A percentile compares a stretch with the other conserved stretches of the same genome.
Evolutionary conservation across 2,888 invertebrate species (phyloP).

Genomic region (Synergus laeviventris): DNA sequence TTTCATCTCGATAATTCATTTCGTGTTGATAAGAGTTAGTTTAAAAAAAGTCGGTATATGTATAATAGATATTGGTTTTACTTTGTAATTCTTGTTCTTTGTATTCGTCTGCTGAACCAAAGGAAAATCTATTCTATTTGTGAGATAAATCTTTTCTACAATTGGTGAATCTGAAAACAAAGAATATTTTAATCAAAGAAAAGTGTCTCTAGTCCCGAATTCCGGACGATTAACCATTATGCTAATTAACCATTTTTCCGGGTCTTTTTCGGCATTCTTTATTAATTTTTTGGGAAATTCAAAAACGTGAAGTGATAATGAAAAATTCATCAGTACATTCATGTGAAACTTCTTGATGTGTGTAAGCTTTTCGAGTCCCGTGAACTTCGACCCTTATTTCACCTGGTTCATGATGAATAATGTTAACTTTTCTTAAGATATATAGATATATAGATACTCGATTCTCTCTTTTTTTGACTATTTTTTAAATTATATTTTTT

Average conservation of each 20-base stretch:
- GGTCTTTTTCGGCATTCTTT: no score
- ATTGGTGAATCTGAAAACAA: neutral
- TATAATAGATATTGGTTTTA: neutral
- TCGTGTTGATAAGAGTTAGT: no score
- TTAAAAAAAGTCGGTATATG: neutral
- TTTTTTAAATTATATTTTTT: neutral
- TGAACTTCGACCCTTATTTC: neutral
- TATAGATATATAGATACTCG: neutral
- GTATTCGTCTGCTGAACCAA: neutral
- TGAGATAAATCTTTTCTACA: neutral
- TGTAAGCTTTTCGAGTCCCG: neutral
- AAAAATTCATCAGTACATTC: neutral
- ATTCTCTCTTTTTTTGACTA: neutral
- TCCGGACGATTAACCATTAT: no score
- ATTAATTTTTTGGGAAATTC: neutral
- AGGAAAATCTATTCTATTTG: neutral
- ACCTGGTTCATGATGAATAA: neutral
- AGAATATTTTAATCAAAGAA: neutral
- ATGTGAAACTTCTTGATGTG: neutral
- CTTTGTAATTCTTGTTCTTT: neutral
- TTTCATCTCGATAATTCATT: neutral
- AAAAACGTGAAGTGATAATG: neutral
- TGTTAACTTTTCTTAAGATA: neutral
- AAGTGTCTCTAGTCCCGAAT: no score
- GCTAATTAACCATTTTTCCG: no score